Evolutionary conservation across 2,113 vertebrate genomes (phyloP).

Genomic region (Sinosuthora webbiana): DNA sequence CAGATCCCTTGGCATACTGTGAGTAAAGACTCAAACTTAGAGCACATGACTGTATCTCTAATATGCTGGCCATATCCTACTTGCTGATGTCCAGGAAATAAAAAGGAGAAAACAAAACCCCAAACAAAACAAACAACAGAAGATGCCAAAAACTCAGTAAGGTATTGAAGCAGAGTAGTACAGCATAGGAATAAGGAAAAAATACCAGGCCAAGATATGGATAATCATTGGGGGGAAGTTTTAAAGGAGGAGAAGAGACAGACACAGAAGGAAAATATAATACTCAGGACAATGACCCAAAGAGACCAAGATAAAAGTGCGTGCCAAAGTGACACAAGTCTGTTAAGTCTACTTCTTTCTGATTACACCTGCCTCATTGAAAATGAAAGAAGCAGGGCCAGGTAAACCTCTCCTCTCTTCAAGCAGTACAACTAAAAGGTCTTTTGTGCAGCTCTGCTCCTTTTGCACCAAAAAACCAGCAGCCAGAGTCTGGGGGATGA

Average conservation of each 20-base stretch:
- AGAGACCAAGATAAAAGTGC: not conserved
- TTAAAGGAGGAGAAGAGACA: not conserved
- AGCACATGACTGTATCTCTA: not conserved
- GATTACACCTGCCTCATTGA: not conserved
- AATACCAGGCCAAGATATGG: not conserved
- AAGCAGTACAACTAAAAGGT: not conserved
- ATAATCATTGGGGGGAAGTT: not conserved
- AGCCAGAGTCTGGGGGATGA: not conserved
- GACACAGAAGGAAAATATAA: not conserved
- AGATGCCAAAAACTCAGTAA: not conserved
- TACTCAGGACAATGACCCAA: not conserved
- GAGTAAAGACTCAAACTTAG: not conserved
- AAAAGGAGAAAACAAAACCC: accelerated
- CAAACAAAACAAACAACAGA: not conserved
- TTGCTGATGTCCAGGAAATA: not conserved
- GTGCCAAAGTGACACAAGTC: not conserved
- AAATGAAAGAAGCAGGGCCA: not conserved
- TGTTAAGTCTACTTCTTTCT: not conserved
- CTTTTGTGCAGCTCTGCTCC: not conserved
- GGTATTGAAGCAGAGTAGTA: not conserved
- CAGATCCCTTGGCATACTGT: not conserved
- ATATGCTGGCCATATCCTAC: not conserved
- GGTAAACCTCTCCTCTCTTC: not conserved
- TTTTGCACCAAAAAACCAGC: not conserved
- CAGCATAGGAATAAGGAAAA: not conserved